phyloP scores from a whole-genome alignment of 2,113 vertebrate species.

The Grus americana region DNA sequence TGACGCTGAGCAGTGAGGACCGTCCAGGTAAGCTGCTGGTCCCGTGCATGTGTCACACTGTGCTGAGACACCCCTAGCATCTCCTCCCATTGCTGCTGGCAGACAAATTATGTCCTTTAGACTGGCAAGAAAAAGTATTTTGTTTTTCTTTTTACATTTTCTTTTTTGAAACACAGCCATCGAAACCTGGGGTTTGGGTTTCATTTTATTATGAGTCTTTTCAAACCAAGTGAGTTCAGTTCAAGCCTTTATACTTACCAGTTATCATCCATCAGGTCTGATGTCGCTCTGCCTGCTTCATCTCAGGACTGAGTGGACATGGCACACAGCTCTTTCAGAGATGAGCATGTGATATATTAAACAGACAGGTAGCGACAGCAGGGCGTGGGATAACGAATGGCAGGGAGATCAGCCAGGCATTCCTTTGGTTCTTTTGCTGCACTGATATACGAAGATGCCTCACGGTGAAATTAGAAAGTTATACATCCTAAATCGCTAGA shows the following conservation, averaged over 20 bases:
- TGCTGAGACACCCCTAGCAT: background rate
- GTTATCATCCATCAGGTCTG: background rate
- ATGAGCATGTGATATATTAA: background rate
- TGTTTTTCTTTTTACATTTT: background rate
- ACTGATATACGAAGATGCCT: background rate
- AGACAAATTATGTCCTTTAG: background rate
- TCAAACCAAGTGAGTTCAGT: background rate
- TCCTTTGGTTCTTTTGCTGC: background rate
- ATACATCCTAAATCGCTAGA: background rate
- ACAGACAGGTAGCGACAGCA: background rate
- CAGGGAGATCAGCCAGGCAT: background rate
- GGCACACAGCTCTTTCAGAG: background rate
- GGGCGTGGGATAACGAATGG: background rate
- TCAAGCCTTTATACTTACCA: background rate
- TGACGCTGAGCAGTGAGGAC: background rate
- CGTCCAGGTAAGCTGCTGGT: conserved; percentile 17
- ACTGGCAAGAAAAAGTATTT: background rate
- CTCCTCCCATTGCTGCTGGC: background rate
- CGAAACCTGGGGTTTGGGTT: background rate
- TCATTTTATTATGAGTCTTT: background rate
- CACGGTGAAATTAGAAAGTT: background rate
- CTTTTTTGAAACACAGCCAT: background rate
- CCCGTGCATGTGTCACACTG: fast-evolving
- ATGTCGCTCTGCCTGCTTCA: background rate
- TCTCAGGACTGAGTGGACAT: background rate